Evolutionary conservation across 2,888 invertebrate species (phyloP).

Genomic region (Caenorhabditis wallacei): DNA sequence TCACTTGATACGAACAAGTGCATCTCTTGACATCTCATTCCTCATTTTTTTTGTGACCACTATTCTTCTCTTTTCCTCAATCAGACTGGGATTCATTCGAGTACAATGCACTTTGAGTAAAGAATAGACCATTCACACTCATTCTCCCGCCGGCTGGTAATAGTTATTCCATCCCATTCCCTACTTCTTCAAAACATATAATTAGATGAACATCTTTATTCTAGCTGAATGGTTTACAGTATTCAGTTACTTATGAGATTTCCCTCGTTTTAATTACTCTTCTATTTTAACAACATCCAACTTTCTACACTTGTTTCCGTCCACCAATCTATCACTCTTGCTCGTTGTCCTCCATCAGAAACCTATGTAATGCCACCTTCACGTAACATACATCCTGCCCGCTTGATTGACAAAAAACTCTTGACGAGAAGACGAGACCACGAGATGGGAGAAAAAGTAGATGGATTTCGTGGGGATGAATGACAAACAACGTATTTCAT

Average conservation of each 20-base stretch:
- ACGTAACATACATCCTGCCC: slow-evolving; percentile 62
- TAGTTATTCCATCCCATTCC: slow-evolving; percentile 21
- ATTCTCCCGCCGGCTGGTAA: slow-evolving; percentile 49
- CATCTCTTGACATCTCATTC: slow-evolving; percentile 51
- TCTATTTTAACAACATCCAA: slow-evolving; percentile 4
- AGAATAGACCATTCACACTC: slow-evolving; percentile 36
- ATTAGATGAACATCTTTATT: slow-evolving; percentile 36
- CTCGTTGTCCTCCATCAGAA: slow-evolving; percentile 50
- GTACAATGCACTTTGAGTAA: slow-evolving; percentile 52
- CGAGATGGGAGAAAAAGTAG: slow-evolving; percentile 26
- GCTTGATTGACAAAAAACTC: slow-evolving; percentile 63
- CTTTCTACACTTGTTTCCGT: slow-evolving; percentile 29
- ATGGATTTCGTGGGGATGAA: slow-evolving; percentile 33
- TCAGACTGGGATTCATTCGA: slow-evolving; percentile 50
- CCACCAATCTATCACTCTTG: slow-evolving; percentile 56
- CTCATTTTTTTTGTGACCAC: slow-evolving; percentile 31
- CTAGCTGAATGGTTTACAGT: slow-evolving; percentile 35
- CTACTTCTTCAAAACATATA: slow-evolving; percentile 31
- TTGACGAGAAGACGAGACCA: slow-evolving; percentile 42
- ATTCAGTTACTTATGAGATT: slow-evolving; percentile 29
- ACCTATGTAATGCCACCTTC: slow-evolving; percentile 63
- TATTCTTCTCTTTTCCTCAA: slow-evolving; percentile 39
- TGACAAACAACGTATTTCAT: slow-evolving; percentile 64
- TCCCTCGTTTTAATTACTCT: slow-evolving; percentile 17
- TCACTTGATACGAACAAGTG: slow-evolving; percentile 64